Percentiles rank a stretch among this genome's conserved stretches.
These are phyloP conservation scores for Neodon shergylaensis DNA, from an alignment of 2,113 vertebrate species.

Conservation along the genomic window DNA sequence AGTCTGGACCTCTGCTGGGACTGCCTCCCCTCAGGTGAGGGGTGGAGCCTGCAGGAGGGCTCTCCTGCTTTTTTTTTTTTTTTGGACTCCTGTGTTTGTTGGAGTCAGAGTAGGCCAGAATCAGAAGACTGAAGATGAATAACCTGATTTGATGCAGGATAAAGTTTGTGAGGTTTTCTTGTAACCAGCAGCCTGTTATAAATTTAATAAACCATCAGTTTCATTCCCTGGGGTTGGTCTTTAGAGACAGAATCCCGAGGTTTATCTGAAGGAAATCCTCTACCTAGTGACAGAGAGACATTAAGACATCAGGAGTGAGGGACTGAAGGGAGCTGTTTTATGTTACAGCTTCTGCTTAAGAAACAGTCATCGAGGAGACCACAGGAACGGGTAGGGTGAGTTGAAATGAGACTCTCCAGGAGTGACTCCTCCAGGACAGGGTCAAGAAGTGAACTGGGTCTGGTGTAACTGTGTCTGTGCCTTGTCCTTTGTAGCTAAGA, in stretches of 20 bases:
- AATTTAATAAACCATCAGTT: not conserved
- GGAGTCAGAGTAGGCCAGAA: not conserved
- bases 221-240: not conserved
- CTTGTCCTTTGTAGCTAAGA: not conserved
- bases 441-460: not conserved
- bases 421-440: not conserved
- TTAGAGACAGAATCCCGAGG: not conserved
- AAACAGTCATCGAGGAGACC: not conserved
- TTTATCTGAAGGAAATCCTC: not conserved
- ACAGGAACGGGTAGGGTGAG: not conserved
- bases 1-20: not conserved
- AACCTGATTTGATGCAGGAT: not conserved
- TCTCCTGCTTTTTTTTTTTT: not conserved
- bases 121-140: not conserved
- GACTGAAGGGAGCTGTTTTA: too few relatives aligned
- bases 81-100: not conserved
- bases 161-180: not conserved
- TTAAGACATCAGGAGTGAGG: not conserved
- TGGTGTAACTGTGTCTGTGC: not conserved
- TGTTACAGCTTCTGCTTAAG: not conserved
- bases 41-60: too few relatives aligned
- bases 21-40: not conserved
- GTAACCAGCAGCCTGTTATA: not conserved
- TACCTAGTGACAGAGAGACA: not conserved
- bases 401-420: not conserved